Evolutionary conservation across 2,113 vertebrate genomes (phyloP).

Genomic region (Boleophthalmus pectinirostris): DNA sequence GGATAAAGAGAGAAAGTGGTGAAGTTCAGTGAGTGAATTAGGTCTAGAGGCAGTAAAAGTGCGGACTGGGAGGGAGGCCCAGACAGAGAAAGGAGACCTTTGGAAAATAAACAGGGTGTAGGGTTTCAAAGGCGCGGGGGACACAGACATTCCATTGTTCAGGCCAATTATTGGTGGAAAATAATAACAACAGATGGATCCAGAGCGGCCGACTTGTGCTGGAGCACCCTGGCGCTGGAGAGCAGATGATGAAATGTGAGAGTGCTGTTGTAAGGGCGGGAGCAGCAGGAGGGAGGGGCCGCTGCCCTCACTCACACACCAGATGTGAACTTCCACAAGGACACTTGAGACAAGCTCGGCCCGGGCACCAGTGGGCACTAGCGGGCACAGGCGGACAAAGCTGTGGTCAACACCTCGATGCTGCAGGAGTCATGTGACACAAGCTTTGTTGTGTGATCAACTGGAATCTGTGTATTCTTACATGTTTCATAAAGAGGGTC

Average conservation of each 20-base stretch:
- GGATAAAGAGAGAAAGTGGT: constrained; percentile 26
- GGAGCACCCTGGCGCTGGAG: constrained; percentile 86
- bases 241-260: constrained; percentile 98
- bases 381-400: constrained; percentile 19
- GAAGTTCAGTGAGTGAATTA: constrained; percentile 19
- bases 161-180: constrained; percentile 99
- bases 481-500: constrained; percentile 33
- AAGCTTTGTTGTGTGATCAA: constrained; percentile 40
- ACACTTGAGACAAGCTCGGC: constrained; percentile 57
- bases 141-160: constrained; percentile 99
- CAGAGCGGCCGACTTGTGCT: constrained; percentile 92
- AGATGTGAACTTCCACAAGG: constrained; percentile 87
- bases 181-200: constrained; percentile 99
- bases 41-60: constrained; percentile 9
- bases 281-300: constrained; percentile 54
- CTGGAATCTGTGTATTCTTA: constrained; percentile 45
- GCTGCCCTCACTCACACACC: constrained; percentile 83
- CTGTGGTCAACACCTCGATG: constrained; percentile 34
- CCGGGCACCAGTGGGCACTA: constrained; percentile 29
- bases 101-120: constrained; percentile 86
- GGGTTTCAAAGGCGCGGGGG: constrained; percentile 94
- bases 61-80: constrained; percentile 16
- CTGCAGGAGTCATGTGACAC: constrained; percentile 34
- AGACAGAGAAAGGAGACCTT: constrained; percentile 76
- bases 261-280: constrained; percentile 84